Evolutionary conservation across 2,797 vertebrate genomes (phyloP), one percentile per base, ranked within the genome.

Genomic region (Tiaroga cobitis): DNA sequence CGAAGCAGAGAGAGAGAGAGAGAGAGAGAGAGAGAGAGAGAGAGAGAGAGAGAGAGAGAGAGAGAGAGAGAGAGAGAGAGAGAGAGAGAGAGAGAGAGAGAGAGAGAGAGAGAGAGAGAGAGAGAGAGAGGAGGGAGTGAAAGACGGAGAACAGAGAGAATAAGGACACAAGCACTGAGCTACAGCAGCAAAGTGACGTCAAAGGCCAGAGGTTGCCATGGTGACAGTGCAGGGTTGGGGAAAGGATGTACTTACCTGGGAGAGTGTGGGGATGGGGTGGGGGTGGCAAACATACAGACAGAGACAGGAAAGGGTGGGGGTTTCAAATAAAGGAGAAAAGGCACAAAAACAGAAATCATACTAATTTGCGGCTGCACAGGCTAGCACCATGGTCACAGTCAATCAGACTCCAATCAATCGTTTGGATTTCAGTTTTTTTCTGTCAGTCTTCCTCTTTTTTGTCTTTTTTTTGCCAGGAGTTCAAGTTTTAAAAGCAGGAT

Each of bases 81-180:
- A 96, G 95, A 98, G 95, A 96, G 94, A 96, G 95, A 98, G 95
- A 96, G 94, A 94, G 95, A 87, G 65, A 95, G 93, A 84, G 92
- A 75, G 67, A 88, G 69, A 83, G 92, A 96, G 94, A 95, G 93
- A 87, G 92, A 37, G 85, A 41, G 95, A 59, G 77, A 65, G 77
- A 46, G 37, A 68, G 39, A 82, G 81, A 95, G 92, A 95, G 95
- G 85, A 39, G 95, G 59, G 77, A 65, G 77, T 46, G 37, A 68
- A 54, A 82, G 81, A 95, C 46, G 18, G 92, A 95, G 95, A 96
- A 63, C 51, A 74, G 63, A 88, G 67, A 85, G 59, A 94, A 96
- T 93, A 94, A 96, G 95, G 96, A 97, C 96, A 97, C 96, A 98
- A 99, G 98, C 98, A 99, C 97, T 98, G 97, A 96, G 97, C 98